Base-by-base conservation (phyloP, 2,888 invertebrate species). In the Tholera decimalis region DNA sequence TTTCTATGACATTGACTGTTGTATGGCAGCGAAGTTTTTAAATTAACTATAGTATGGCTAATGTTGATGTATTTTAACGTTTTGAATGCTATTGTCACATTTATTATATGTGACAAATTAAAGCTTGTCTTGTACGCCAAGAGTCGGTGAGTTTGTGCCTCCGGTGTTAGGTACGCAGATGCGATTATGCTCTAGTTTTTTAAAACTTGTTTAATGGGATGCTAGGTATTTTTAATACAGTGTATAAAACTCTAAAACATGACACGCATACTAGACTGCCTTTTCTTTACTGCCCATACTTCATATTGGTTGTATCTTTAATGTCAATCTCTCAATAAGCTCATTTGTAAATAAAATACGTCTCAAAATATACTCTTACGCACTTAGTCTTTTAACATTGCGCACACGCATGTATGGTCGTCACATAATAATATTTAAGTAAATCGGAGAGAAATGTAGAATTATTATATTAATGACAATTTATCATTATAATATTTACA, bases 401-500 rank as follows among this genome's bases (percentile, higher is more conserved):
- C 79, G 79, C 76, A 60, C 50, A 51, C 54, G 49, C 65, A 60
- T 44, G 33, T 13, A 46, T 41, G 44, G 47, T 58, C 51, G 58
- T 59, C 47, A 78, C 67, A 65, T 73, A 37, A 57, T 51, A 46
- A 47, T 51, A 43, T 64, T 37, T 78, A 71, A 60, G 75, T 79
- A 74, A 68, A 74, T 49, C 33, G 0, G 41, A 54, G 49, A 46
- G 56, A 49, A 59, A 35, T 18, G 11, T 73, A 57, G 18, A 43
- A 39, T 35, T 3, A 35, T 35, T 26, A 46, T 44, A 60, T 50
- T 69, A 76, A 61, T 58, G 43, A 49, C 56, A 61, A 63, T 58
- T 49, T 59, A 49, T 61, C 15, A 39, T 72, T 30, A 44, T 51
- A 47, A 51, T 67, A 72, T 77, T 57, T 44, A 56, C 47, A 53